Evolutionary conservation across 2,113 vertebrate genomes (phyloP).

Genomic region (Vulpes lagopus): DNA sequence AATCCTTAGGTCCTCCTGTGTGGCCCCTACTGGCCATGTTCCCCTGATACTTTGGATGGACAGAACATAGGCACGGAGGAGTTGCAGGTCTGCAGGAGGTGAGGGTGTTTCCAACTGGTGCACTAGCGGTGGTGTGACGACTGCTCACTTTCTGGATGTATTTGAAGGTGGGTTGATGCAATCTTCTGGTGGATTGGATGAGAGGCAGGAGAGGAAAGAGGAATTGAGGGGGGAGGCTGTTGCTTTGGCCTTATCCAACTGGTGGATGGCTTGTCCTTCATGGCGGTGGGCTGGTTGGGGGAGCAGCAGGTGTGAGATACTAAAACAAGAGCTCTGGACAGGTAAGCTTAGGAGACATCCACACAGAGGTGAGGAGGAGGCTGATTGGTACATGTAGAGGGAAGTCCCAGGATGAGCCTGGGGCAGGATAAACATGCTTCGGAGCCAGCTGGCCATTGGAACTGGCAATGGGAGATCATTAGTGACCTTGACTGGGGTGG

Average conservation of each 20-base stretch:
- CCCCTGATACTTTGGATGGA: too few relatives aligned
- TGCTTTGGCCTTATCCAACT: not conserved
- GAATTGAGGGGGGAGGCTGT: fast-evolving
- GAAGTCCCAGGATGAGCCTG: not conserved
- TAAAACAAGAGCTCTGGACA: not conserved
- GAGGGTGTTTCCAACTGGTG: not conserved
- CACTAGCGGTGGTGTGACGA: fast-evolving
- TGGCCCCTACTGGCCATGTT: fast-evolving
- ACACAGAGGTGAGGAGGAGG: not conserved
- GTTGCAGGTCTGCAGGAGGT: too few relatives aligned
- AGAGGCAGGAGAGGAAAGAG: not conserved
- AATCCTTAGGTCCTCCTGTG: not conserved
- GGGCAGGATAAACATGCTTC: not conserved
- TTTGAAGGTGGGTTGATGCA: fast-evolving
- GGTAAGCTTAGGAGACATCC: not conserved
- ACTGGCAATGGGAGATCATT: not conserved
- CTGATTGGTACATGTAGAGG: not conserved
- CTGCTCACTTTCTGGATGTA: fast-evolving
- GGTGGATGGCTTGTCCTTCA: too few relatives aligned
- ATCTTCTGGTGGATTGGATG: not conserved
- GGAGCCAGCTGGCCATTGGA: not conserved
- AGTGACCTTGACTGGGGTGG: not conserved
- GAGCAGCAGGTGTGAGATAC: too few relatives aligned
- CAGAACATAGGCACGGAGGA: fast-evolving
- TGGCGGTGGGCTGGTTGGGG: fast-evolving